Conservation (phyloP, 2,797 vertebrate genomes). For the Alauda arvensis region DNA sequence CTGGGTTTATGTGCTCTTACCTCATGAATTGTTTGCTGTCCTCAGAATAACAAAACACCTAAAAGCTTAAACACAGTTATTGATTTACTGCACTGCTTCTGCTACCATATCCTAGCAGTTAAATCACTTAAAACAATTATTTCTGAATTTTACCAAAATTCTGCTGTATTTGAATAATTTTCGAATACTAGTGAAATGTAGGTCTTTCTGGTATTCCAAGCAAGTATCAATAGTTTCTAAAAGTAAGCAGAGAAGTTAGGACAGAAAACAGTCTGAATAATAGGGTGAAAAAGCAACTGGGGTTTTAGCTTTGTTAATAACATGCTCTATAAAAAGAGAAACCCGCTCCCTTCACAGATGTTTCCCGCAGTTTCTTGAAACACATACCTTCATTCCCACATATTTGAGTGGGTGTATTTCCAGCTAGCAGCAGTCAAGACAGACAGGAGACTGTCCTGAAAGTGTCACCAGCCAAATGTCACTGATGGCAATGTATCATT, state of each 20-base stretch:
- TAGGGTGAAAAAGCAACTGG: neutral
- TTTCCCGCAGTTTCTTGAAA: neutral
- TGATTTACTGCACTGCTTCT: neutral
- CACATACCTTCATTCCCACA: no score
- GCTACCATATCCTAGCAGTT: neutral
- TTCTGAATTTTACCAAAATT: neutral
- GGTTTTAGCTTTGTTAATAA: neutral
- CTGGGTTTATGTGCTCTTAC: neutral
- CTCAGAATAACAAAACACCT: neutral
- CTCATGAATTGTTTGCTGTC: neutral
- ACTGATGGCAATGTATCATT: neutral
- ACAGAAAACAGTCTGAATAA: neutral
- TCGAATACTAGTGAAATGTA: neutral
- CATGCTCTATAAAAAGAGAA: neutral
- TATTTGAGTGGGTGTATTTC: neutral
- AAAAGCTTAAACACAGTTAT: neutral
- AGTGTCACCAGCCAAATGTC: neutral
- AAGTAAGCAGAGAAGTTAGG: neutral
- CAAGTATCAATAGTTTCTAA: neutral
- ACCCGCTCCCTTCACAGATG: neutral
- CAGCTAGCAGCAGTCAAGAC: neutral
- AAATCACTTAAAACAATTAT: neutral
- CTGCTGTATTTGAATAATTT: neutral
- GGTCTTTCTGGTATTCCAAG: neutral
- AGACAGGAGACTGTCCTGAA: neutral